These are phyloP conservation scores for Drosophila trichaetosa DNA, from an alignment of 2,888 invertebrate species.

Conservation along the genomic window DNA sequence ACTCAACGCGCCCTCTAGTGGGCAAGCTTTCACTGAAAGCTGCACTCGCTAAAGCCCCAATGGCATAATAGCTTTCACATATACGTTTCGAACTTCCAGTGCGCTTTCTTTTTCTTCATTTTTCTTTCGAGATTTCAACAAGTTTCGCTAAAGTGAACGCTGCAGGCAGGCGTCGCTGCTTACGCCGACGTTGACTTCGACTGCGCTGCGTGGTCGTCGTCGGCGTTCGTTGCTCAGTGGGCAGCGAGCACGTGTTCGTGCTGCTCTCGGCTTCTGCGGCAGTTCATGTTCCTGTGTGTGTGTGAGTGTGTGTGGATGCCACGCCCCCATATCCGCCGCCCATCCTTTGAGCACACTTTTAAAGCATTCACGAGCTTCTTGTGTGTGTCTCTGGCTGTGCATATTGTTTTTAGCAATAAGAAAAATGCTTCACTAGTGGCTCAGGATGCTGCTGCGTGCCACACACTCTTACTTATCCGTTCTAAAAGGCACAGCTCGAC, in stretches of 20 bases:
- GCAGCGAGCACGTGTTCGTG: conserved; percentile 57
- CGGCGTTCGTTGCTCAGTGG: conserved; percentile 74
- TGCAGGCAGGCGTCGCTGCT: conserved; percentile 29
- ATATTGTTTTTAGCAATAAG: conserved; percentile 47
- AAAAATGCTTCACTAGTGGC: conserved; percentile 56
- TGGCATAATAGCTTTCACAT: not conserved
- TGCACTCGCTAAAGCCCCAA: conserved; percentile 1
- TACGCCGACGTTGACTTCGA: conserved; percentile 8
- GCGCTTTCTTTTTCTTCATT: conserved; percentile 14
- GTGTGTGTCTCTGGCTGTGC: conserved; percentile 20
- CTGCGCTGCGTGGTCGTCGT: conserved; percentile 44
- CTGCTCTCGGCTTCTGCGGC: conserved; percentile 41
- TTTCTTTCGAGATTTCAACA: conserved; percentile 72
- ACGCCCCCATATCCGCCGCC: not conserved
- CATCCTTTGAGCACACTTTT: conserved; percentile 8
- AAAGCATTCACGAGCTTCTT: conserved; percentile 45
- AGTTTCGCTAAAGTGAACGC: conserved; percentile 45
- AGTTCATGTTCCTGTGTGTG: conserved; percentile 8
- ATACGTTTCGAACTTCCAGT: conserved; percentile 69
- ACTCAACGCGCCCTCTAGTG: conserved; percentile 42
- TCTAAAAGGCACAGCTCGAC: conserved; percentile 12
- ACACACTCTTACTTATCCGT: conserved; percentile 30
- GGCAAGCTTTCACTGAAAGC: conserved; percentile 21
- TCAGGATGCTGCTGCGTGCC: conserved; percentile 50
- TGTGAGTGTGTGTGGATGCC: not conserved